Evolutionary conservation across 2,888 invertebrate genomes (phyloP).

Genomic region (Apeira syringaria): DNA sequence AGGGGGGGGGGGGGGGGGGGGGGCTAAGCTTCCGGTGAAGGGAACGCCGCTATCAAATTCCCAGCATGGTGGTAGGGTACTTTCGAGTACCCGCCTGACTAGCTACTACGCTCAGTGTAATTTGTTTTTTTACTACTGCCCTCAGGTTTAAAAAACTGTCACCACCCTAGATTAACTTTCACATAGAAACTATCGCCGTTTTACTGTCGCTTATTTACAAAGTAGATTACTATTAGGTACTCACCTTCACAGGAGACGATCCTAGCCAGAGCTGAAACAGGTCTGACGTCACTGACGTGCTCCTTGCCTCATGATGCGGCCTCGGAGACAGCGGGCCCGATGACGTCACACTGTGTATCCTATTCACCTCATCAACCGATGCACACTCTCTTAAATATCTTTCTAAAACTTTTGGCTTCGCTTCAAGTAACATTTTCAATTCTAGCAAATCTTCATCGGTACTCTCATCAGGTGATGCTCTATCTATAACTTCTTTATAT

Average conservation of each 20-base stretch:
- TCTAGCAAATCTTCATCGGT: slow-evolving; percentile 71
- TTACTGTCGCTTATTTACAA: too few species aligned
- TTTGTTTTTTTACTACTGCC: too few species aligned
- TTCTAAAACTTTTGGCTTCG: slow-evolving; percentile 87
- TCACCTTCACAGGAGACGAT: slow-evolving; percentile 89
- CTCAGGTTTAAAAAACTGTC: too few species aligned
- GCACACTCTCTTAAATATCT: slow-evolving; percentile 91
- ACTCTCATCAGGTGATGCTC: slow-evolving; percentile 66
- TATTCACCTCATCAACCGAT: slow-evolving; percentile 85
- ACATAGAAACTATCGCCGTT: too few species aligned
- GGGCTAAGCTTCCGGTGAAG: too few species aligned
- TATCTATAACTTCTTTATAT: slow-evolving; percentile 68
- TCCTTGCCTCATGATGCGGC: slow-evolving; percentile 80
- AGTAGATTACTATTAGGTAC: slow-evolving; percentile 30
- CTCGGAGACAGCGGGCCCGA: slow-evolving; percentile 75
- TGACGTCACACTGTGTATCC: slow-evolving; percentile 83
- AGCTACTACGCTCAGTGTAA: too few species aligned
- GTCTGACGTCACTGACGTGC: slow-evolving; percentile 92
- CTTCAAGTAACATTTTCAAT: slow-evolving; percentile 63
- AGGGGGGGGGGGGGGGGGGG: too few species aligned
- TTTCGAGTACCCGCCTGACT: too few species aligned
- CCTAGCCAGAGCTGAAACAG: slow-evolving; percentile 93
- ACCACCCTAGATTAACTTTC: too few species aligned
- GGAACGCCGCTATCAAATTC: too few species aligned
- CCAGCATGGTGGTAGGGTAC: too few species aligned